Evolutionary conservation across 2,797 vertebrate species (phyloP), one percentile per base, ranked within the genome.

Genomic region (Microctenopoma stevenorrisi): DNA sequence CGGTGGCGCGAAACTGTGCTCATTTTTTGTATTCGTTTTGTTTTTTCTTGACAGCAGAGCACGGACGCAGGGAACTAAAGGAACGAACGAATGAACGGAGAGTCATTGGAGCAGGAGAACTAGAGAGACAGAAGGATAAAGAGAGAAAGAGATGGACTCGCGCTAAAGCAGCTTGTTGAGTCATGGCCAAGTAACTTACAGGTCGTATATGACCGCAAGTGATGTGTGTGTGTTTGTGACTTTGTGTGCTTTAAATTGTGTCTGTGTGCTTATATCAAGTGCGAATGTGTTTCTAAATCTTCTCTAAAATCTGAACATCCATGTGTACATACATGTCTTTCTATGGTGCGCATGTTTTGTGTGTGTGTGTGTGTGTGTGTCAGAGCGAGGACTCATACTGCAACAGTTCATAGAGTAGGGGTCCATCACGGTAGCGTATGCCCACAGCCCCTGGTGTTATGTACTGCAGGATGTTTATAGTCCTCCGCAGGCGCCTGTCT

Each of bases 371-470:
- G 56, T 52, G 38, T 75, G 53, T 76, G 78, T 92, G 94, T 97
- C 94, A 99, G 92, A 99, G 95, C 85, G 97, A 99, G 92, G 98
- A 99, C 93, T 99, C 98, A 38, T 99, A 99, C 95, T 99, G 97
- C 84, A 99, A 91, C 84, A 99, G 94, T 94, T 99, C 98, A 74
- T 98, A 99, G 79, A 99, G 96, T 82, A 99, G 94, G 30, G 98
- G 96, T 86, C 97, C 96, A 30, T 99, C 98, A 79, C 97, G 95
- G 92, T 99, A 99, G 71, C 97, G 96, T 91, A 99, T 98, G 86
- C 97, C 97, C 90, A 97, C 97, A 12, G 97, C 96, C 0, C 95
- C 95, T 49, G 97, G 97, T 59, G 97, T 98, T 87, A 99, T 94
- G 76, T 98, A 99, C 92, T 99, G 97, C 88, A 99, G 94, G 90